Base-by-base conservation (phyloP, 2,113 vertebrate species). In the Sarotherodon lohbergeri region DNA sequence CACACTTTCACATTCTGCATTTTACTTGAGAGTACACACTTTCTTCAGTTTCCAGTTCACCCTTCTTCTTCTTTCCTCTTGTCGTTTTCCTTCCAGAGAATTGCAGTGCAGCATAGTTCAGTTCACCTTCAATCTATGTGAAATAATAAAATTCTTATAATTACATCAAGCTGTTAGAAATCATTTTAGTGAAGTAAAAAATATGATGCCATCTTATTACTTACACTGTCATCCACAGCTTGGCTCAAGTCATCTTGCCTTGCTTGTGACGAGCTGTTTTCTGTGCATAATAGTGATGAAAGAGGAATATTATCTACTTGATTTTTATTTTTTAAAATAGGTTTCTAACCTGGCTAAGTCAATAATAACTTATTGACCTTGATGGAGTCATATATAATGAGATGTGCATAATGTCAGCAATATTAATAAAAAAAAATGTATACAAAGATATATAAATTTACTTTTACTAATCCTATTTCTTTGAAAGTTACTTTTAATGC, bases 351-450 rank as follows among this genome's bases (percentile, higher is more conserved):
- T n/a, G 32, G 16, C 59, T 66, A 66, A 66, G 1, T n/a, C 10
- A 66, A 68, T 41, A 41, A 41, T 68, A 41, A 68, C 19, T 0
- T 41, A 22, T 22, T 71, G n/a, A 66, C 61, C 61, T 36, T 36
- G 32, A n/a, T 66, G 0, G 17, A 41, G 0, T 71, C 63, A 1
- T 0, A 43, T 9, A 41, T 14, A 41, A 43, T 0, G n/a, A 16
- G 12, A 22, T 24, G 1, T 14, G 4, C 63, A 14, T 1, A 17
- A 63, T 63, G 17, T 63, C 32, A 36, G 2, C 59, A 63, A 36
- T 36, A 63, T 63, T 63, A 36, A 36, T 36, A 34, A 63, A 6
- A 63, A 63, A 34, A 1, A 63, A 34, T 63, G 16, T 19, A 63
- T 63, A 63, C 2, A 0, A 4, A 63, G 5, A 19, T 61, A 61